Conservation (phyloP, 2,113 vertebrate genomes). For the Coptodon rendalli region DNA sequence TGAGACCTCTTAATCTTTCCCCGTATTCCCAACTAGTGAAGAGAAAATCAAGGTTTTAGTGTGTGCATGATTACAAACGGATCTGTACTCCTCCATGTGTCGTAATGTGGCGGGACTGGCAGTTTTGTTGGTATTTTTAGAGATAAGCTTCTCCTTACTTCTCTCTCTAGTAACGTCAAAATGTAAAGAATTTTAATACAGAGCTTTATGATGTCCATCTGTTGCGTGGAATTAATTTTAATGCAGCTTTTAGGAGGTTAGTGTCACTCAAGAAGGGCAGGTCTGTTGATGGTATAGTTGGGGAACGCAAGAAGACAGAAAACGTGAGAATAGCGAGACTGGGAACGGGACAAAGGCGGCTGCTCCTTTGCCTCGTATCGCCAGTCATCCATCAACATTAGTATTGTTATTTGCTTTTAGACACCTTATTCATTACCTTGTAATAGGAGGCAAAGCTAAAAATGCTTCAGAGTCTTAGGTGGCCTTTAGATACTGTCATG, state of each 20-base stretch:
- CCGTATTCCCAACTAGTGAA: neutral
- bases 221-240: neutral
- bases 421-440: constrained; percentile 52
- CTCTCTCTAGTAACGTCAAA: neutral
- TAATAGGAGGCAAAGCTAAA: neutral
- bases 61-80: neutral
- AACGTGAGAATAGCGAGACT: neutral
- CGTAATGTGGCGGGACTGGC: neutral
- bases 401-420: constrained; percentile 43
- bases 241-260: constrained; percentile 39
- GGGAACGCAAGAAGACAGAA: neutral
- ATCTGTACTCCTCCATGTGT: neutral
- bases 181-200: neutral
- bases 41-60: constrained; percentile 28
- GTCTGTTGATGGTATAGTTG: neutral
- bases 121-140: constrained; percentile 8
- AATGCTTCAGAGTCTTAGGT: constrained; percentile 34
- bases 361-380: constrained; percentile 28
- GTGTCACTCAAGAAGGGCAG: neutral
- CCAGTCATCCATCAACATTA: constrained; percentile 62
- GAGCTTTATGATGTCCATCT: constrained; percentile 16
- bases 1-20: constrained; percentile 40
- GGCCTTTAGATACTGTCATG: constrained; percentile 62
- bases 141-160: constrained; percentile 7
- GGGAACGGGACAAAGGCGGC: constrained; percentile 34